Evolutionary conservation across 2,888 invertebrate species (phyloP), one percentile per base, ranked within the genome.

Genomic region (Drosophila rellima): DNA sequence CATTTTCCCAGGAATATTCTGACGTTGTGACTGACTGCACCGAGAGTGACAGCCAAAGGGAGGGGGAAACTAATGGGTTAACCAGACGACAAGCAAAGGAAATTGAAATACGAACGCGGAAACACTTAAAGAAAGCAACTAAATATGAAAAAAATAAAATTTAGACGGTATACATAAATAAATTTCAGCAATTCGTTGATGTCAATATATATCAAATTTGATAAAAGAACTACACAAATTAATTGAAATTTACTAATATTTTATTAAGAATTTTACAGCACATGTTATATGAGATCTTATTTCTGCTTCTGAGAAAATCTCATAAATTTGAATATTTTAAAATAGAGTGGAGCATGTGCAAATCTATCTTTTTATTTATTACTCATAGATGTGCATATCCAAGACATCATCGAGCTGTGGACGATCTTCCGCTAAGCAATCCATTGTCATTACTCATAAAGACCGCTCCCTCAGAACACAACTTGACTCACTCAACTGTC

Each of bases 1-100:
- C 83, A 84, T 81, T 86, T 88, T 88, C 87, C 76, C 77, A 60
- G 71, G 81, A 78, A 73, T 39, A 73, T 50, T 44, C 29, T 29
- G 71, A 37, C 65, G 45, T 47, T 44, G 10, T 64, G 51, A 66
- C 54, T 52, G 45, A 56, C 59, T 48, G 67, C 62, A 65, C 65
- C 39, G 26, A 31, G 23, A 39, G 54, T 35, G 40, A 40, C 40
- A 20, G 39, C 4, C 7, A 17, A 35, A 54, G n/a, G 17, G 39
- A 15, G 33, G 18, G 44, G 45, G 15, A 26, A 54, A 42, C 78
- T 68, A 74, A 74, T 78, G 62, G 62, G 15, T 55, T 73, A 72
- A 61, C 69, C 64, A 70, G 70, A 60, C 70, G 74, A 64, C 78
- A 70, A 63, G 73, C 68, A 63, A 56, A 78, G 69, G 70, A 75